These are phyloP conservation scores for Gymnosoma rotundatum DNA, from an alignment of 2,888 invertebrate species.

Conservation along the genomic window DNA sequence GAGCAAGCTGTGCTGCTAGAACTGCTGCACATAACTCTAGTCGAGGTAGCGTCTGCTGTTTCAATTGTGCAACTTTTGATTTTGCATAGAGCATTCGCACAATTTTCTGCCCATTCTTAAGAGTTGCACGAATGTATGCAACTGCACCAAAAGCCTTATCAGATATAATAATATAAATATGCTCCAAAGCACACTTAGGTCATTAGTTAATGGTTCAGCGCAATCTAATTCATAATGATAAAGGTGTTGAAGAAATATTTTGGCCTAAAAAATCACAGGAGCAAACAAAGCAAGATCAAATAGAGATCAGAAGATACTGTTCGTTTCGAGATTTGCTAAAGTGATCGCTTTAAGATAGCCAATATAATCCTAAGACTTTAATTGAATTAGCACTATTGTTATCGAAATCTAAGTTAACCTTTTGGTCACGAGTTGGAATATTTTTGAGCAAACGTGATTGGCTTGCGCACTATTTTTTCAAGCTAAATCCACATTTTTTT, in stretches of 20 bases:
- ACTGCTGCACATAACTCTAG: too few species aligned
- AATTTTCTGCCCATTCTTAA: too few species aligned
- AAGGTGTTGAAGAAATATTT: too few species aligned
- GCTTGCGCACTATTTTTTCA: too few species aligned
- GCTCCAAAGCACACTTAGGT: too few species aligned
- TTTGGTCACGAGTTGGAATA: background rate
- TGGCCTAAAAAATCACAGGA: background rate
- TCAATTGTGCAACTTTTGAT: too few species aligned
- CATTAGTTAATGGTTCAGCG: background rate
- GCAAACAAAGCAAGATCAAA: background rate
- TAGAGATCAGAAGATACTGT: background rate
- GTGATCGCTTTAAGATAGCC: background rate
- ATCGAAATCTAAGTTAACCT: constrained; percentile 11
- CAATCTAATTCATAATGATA: background rate
- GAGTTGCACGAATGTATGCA: too few species aligned
- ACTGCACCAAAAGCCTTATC: too few species aligned
- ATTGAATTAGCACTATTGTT: background rate
- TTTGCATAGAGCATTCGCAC: too few species aligned
- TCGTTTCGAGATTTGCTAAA: background rate
- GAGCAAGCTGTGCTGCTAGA: too few species aligned
- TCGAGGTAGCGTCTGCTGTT: too few species aligned
- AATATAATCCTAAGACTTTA: background rate
- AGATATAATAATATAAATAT: too few species aligned
- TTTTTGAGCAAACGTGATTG: constrained; percentile 2
- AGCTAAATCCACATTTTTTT: background rate